Percentiles rank a stretch among this genome's conserved stretches.
phyloP scores from a whole-genome alignment of 2,888 invertebrate genomes.

The Notodonta ziczac region DNA sequence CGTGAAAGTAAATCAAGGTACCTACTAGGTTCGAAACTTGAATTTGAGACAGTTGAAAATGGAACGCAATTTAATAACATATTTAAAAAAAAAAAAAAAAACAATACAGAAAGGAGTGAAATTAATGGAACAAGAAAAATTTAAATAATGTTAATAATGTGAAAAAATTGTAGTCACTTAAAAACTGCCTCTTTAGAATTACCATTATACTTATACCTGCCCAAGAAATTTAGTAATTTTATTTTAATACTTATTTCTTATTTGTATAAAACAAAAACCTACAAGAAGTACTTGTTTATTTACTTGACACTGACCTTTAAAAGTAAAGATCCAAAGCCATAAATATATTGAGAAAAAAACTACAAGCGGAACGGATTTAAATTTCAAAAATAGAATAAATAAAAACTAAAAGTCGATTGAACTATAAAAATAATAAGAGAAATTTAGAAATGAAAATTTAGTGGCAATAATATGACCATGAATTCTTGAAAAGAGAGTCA shows the following conservation, averaged over 20 bases:
- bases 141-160: too few species aligned
- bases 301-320: too few species aligned
- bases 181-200: too few species aligned
- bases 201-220: too few species aligned
- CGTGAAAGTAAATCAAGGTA: constrained; percentile 19
- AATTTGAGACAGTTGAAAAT: background rate
- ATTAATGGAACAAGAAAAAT: background rate
- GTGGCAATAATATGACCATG: background rate
- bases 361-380: background rate
- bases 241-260: too few species aligned
- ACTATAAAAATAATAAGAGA: background rate
- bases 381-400: background rate
- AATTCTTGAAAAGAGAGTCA: constrained; percentile 22
- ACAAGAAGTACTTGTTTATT: too few species aligned
- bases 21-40: background rate
- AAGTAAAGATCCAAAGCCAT: too few species aligned
- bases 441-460: background rate
- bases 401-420: background rate
- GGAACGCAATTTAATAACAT: background rate
- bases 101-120: background rate
- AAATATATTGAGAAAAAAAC: too few species aligned
- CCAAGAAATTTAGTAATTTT: too few species aligned
- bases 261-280: too few species aligned
- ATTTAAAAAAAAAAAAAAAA: background rate
- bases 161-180: too few species aligned